Evolutionary conservation across 2,797 vertebrate genomes (phyloP).

Genomic region (Acanthurus lineatus): DNA sequence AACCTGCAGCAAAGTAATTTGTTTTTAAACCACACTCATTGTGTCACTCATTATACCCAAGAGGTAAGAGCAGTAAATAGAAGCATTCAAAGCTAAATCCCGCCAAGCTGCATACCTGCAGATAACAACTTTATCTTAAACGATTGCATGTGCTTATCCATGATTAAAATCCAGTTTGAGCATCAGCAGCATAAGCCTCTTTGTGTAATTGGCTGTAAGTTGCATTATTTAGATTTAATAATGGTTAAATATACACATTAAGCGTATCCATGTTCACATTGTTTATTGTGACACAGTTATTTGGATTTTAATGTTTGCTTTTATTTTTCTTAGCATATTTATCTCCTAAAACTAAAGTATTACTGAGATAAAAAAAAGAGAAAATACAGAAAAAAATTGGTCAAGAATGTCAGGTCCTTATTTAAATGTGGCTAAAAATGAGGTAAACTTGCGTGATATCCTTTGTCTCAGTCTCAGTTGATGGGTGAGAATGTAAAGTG

Average conservation of each 20-base stretch:
- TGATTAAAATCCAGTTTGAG: slow-evolving; percentile 50
- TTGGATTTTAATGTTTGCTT: background rate
- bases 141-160: slow-evolving; percentile 45
- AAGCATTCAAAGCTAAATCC: slow-evolving; percentile 49
- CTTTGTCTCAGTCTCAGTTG: too few species aligned
- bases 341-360: background rate
- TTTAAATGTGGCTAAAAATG: too few species aligned
- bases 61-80: slow-evolving; percentile 38
- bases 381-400: background rate
- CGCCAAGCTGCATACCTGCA: slow-evolving; percentile 50
- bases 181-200: slow-evolving; percentile 47
- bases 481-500: too few species aligned
- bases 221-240: slow-evolving; percentile 21
- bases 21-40: slow-evolving; percentile 33
- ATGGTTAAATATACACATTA: background rate
- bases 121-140: slow-evolving; percentile 61
- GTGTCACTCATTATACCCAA: slow-evolving; percentile 30
- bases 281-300: background rate
- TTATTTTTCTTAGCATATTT: too few species aligned
- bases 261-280: background rate
- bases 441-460: too few species aligned
- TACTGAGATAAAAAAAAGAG: background rate
- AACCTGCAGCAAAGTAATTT: slow-evolving; percentile 39
- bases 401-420: too few species aligned
- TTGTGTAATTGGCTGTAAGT: slow-evolving; percentile 41